These are phyloP conservation scores for Nesoenas mayeri DNA, from an alignment of 2,113 vertebrate genomes.

Conservation along the genomic window DNA sequence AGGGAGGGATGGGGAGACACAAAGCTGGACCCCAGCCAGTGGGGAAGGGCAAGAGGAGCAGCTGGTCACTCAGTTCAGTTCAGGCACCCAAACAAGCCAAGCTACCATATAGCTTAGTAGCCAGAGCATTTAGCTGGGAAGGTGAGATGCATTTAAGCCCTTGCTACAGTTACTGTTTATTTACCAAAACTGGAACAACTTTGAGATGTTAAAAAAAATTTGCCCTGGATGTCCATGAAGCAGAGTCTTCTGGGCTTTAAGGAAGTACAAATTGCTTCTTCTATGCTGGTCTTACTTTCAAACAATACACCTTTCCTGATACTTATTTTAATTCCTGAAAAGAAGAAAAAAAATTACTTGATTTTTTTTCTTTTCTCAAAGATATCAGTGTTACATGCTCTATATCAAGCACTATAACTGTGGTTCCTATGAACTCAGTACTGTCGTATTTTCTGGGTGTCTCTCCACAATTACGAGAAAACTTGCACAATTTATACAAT, in stretches of 20 bases:
- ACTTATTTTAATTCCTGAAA: neutral
- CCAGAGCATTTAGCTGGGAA: neutral
- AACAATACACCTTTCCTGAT: neutral
- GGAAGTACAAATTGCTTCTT: neutral
- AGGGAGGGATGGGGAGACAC: neutral
- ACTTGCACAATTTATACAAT: neutral
- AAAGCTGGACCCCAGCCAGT: too few relatives aligned
- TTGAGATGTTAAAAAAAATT: neutral
- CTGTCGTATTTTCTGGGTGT: neutral
- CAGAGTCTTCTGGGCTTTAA: neutral
- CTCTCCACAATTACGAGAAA: neutral
- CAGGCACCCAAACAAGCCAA: neutral
- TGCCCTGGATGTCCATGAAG: neutral
- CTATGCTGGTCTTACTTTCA: neutral
- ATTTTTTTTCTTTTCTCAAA: neutral
- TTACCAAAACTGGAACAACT: neutral
- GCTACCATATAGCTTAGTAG: rapidly evolving
- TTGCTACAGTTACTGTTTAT: neutral
- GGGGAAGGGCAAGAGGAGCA: neutral
- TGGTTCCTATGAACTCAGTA: neutral
- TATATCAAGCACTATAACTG: neutral
- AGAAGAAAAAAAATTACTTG: neutral
- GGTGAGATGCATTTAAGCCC: neutral
- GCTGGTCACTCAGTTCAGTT: rapidly evolving
- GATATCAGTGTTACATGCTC: rapidly evolving